Evolutionary conservation across 2,888 invertebrate species (phyloP).

Genomic region (Drosophila mimetica): DNA sequence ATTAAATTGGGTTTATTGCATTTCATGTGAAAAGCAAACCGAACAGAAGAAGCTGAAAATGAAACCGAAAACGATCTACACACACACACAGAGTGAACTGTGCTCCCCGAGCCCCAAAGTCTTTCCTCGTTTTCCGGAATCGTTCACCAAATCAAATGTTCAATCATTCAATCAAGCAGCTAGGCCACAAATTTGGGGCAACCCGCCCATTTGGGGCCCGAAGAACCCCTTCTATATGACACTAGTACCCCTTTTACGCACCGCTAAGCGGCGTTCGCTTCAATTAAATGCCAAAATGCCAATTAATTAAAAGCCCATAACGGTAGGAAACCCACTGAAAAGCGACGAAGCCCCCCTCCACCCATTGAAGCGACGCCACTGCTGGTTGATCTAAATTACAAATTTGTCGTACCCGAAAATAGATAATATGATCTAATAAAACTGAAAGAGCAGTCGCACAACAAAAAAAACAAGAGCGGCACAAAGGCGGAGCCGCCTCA

Average conservation of each 20-base stretch:
- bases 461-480: constrained; percentile 59
- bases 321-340: constrained; percentile 40
- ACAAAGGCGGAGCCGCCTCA: constrained; percentile 36
- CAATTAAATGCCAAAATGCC: constrained; percentile 75
- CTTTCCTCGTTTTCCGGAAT: constrained; percentile 20
- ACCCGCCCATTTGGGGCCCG: background rate
- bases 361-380: constrained; percentile 20
- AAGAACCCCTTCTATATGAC: background rate
- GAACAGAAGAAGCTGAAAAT: constrained; percentile 34
- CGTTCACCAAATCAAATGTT: constrained; percentile 58
- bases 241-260: constrained; percentile 50
- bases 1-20: constrained; percentile 76
- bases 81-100: background rate
- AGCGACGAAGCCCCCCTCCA: background rate
- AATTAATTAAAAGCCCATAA: constrained; percentile 78
- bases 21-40: constrained; percentile 76
- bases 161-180: constrained; percentile 46
- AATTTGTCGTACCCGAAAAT: constrained; percentile 75
- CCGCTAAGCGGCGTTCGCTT: constrained; percentile 52
- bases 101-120: background rate
- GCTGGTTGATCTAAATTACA: constrained; percentile 70
- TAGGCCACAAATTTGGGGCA: constrained; percentile 29
- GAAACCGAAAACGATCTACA: constrained; percentile 12
- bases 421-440: constrained; percentile 79
- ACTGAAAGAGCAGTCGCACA: constrained; percentile 73